Percentiles rank a stretch among this genome's conserved stretches.
phyloP scores from a whole-genome alignment of 23 tunicate genomes.

The Aplidium turbinatum region DNA sequence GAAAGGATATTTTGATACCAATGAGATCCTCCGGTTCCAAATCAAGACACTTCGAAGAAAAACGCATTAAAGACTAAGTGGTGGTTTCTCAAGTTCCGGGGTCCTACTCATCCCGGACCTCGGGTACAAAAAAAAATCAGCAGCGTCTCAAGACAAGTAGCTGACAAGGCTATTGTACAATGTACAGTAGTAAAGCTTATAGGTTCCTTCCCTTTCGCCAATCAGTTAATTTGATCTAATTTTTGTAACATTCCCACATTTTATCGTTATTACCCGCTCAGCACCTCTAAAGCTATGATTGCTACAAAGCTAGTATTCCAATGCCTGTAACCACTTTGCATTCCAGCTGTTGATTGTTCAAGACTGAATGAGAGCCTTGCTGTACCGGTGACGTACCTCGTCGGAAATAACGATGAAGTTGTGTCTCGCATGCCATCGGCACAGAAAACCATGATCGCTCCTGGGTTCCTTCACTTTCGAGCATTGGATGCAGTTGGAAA shows the following conservation, averaged over 20 bases:
- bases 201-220: too few relatives aligned
- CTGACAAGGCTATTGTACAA: too few relatives aligned
- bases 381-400: constrained; percentile 32
- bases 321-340: neutral
- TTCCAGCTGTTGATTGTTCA: constrained; percentile 50
- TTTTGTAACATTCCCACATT: neutral
- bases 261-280: neutral
- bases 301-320: neutral
- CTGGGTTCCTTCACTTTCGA: constrained; percentile 52
- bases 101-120: too few relatives aligned
- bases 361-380: constrained; percentile 40
- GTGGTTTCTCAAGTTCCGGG: too few relatives aligned
- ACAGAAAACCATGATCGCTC: neutral
- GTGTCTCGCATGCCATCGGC: constrained; percentile 30
- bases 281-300: neutral
- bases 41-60: too few relatives aligned
- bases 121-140: too few relatives aligned
- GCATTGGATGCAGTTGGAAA: constrained; percentile 27
- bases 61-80: too few relatives aligned
- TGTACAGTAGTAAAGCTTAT: too few relatives aligned
- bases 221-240: too few relatives aligned
- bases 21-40: too few relatives aligned
- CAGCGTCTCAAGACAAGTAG: too few relatives aligned
- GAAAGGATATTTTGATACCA: too few relatives aligned
- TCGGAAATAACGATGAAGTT: constrained; percentile 18